These are phyloP conservation scores for Spermophilus dauricus DNA, from an alignment of 2,113 vertebrate genomes.

Conservation along the genomic window DNA sequence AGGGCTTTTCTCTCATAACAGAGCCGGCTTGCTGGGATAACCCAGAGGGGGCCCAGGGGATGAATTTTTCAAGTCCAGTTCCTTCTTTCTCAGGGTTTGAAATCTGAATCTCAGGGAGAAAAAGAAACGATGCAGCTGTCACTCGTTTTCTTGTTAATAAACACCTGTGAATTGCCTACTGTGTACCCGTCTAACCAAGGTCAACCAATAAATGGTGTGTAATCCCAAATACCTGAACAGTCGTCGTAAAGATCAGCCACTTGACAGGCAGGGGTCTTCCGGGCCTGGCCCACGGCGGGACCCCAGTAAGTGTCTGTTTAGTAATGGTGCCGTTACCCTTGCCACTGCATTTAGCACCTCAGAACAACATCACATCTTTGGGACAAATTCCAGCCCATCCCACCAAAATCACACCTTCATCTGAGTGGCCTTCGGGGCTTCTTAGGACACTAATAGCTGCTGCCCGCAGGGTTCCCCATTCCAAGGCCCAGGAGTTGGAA, in stretches of 20 bases:
- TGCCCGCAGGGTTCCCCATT: no score
- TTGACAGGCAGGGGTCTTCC: neutral
- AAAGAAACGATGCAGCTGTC: neutral
- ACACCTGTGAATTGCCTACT: neutral
- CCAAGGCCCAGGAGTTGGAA: neutral
- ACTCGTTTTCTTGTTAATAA: slow-evolving; percentile 38
- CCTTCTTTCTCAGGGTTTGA: neutral
- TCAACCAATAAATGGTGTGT: neutral
- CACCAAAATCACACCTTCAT: neutral
- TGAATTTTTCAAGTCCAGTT: neutral
- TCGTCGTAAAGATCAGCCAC: neutral
- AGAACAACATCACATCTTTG: neutral
- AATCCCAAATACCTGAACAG: neutral
- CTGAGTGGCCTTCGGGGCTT: neutral
- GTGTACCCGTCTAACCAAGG: neutral
- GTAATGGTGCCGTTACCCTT: no score
- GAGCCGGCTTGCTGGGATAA: neutral
- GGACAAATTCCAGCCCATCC: neutral
- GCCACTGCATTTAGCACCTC: neutral
- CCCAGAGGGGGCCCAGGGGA: neutral
- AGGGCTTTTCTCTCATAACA: neutral
- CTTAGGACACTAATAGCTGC: neutral
- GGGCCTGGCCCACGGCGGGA: neutral
- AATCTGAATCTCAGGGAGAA: neutral
- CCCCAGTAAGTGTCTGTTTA: neutral